These are phyloP conservation scores for Dendrocincla fuliginosa DNA, from an alignment of 2,797 vertebrate genomes.

Conservation along the genomic window DNA sequence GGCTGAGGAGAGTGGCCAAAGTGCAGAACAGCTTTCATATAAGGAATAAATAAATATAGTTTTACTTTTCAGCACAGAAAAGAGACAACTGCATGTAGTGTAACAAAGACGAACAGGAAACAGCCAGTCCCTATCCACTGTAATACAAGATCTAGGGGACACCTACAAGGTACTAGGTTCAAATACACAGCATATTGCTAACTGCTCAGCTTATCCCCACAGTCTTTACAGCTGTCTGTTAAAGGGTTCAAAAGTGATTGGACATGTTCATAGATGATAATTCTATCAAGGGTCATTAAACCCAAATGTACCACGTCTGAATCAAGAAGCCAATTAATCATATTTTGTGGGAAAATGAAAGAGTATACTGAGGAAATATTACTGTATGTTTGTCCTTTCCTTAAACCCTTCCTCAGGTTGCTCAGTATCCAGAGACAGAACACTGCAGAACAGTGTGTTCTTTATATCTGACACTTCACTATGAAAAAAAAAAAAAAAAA, in stretches of 20 bases:
- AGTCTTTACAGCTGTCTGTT: neutral
- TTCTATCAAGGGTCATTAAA: slow-evolving; percentile 47
- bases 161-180: neutral
- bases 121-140: neutral
- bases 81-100: neutral
- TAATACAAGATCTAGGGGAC: neutral
- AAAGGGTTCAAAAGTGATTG: neutral
- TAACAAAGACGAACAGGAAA: neutral
- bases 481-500: neutral
- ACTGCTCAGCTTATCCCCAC: slow-evolving; percentile 5
- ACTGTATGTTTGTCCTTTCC: slow-evolving; percentile 16
- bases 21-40: neutral
- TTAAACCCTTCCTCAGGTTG: neutral
- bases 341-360: neutral
- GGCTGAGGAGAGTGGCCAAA: neutral
- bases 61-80: neutral
- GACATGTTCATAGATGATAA: neutral
- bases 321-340: slow-evolving; percentile 24
- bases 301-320: neutral
- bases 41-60: neutral
- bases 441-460: neutral
- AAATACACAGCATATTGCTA: slow-evolving; percentile 29
- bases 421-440: neutral
- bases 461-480: neutral
- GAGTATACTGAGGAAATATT: neutral